Evolutionary conservation across 2,797 vertebrate genomes (phyloP).

Genomic region (Momotus momota): DNA sequence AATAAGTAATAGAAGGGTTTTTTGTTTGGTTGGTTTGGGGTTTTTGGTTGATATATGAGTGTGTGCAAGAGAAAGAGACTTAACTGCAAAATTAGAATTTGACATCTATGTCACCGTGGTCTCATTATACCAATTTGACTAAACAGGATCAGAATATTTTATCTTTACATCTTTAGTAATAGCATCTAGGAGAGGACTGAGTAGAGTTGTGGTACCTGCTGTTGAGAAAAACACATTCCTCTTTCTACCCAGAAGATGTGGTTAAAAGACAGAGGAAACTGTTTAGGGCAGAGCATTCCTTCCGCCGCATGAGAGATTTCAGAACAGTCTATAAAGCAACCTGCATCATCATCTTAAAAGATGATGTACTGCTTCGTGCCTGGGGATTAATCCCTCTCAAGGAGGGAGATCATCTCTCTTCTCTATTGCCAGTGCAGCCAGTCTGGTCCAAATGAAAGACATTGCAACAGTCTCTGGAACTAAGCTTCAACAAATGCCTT

Average conservation of each 20-base stretch:
- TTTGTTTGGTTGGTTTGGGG: neutral
- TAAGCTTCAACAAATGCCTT: neutral
- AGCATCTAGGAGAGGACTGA: neutral
- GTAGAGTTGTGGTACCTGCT: neutral
- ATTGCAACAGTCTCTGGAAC: neutral
- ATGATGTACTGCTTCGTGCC: neutral
- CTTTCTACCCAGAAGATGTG: neutral
- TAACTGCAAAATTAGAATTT: neutral
- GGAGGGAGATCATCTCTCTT: neutral
- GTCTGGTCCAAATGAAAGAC: neutral
- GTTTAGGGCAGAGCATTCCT: neutral
- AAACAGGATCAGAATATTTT: neutral
- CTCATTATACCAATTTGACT: neutral
- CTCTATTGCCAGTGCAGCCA: neutral
- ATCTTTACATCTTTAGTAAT: neutral
- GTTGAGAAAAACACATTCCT: neutral
- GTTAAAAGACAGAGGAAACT: neutral
- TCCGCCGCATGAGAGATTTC: neutral
- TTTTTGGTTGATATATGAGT: neutral
- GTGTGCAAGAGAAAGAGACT: neutral
- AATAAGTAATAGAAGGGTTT: neutral
- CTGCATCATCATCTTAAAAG: neutral
- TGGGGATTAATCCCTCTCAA: neutral
- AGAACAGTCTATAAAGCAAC: neutral
- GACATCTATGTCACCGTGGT: fast-evolving